Evolutionary conservation across 1,140 invertebrate genomes (phyloP), one percentile per base, ranked within the genome.

Genomic region (Diplogasteroides magnus): DNA sequence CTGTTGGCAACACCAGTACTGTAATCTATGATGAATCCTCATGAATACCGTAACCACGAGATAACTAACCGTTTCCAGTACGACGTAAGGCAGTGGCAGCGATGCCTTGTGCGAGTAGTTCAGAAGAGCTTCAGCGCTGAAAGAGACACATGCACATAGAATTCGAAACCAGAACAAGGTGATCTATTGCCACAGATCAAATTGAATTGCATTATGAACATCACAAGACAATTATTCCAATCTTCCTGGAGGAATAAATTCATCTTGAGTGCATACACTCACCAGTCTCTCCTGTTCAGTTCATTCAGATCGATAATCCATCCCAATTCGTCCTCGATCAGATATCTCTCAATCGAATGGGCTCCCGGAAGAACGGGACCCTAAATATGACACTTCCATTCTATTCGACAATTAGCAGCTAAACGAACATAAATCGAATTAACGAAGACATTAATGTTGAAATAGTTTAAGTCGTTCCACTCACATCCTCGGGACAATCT

Each of bases 21-120:
- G n/a, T n/a, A n/a, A n/a, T n/a, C n/a, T n/a, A n/a, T n/a, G n/a
- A n/a, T n/a, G n/a, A n/a, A n/a, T n/a, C n/a, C n/a, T n/a, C n/a
- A n/a, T n/a, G n/a, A n/a, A n/a, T n/a, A n/a, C n/a, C n/a, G n/a
- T n/a, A n/a, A n/a, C n/a, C n/a, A n/a, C n/a, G n/a, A n/a, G n/a
- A n/a, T n/a, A n/a, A n/a, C n/a, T n/a, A n/a, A 84, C 75, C 56
- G 84, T 84, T 87, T 98, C 95, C 1, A 98, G 91, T 74, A 99
- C 96, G 84, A 96, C 94, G 84, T 98, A 98, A 81, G 98, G 94
- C 15, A 98, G 83, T 0, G 96, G 96, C 74, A 98, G 91, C 85
- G 95, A 94, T 3, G 90, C 88, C 85, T 93, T 94, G 74, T 93
- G 91, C 2, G 91, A 90, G 81, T 95, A 96, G 78, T 90, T 91